Conservation (phyloP, 2,888 invertebrate species). For the Eupithecia abbreviata region DNA sequence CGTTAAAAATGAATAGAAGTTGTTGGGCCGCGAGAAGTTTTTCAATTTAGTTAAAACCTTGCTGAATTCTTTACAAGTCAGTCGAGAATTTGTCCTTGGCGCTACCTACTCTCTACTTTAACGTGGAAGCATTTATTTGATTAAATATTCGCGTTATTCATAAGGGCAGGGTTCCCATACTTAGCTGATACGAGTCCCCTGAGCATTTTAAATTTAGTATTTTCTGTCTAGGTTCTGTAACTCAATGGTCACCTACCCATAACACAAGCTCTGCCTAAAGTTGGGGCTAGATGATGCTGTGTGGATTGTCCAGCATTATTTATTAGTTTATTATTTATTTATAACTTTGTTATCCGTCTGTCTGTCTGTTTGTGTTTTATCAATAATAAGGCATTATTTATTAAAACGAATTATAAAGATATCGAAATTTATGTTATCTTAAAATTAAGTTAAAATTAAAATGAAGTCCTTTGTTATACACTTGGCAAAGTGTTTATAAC, state of each 20-base stretch:
- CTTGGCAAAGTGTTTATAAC: no score
- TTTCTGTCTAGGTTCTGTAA: background rate
- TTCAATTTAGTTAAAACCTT: constrained; percentile 26
- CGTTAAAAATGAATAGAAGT: background rate
- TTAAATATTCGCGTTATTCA: background rate
- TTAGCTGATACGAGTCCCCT: background rate
- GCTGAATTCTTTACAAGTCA: constrained; percentile 18
- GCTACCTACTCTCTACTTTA: background rate
- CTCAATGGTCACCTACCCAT: background rate
- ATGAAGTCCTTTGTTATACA: no score
- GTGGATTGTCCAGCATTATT: no score
- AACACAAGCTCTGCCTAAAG: no score
- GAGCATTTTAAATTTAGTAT: background rate
- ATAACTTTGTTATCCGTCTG: no score
- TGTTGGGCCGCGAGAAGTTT: constrained; percentile 16
- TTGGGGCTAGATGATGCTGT: no score
- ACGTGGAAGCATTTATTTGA: background rate
- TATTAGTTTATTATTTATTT: no score
- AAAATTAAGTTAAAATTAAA: no score
- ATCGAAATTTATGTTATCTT: no score
- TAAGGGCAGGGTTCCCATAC: background rate
- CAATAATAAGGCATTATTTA: no score
- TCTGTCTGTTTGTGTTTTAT: no score
- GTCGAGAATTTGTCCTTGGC: background rate
- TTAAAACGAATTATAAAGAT: no score